Conservation (phyloP, 2,797 vertebrate species). For the Myotis planiceps region DNA sequence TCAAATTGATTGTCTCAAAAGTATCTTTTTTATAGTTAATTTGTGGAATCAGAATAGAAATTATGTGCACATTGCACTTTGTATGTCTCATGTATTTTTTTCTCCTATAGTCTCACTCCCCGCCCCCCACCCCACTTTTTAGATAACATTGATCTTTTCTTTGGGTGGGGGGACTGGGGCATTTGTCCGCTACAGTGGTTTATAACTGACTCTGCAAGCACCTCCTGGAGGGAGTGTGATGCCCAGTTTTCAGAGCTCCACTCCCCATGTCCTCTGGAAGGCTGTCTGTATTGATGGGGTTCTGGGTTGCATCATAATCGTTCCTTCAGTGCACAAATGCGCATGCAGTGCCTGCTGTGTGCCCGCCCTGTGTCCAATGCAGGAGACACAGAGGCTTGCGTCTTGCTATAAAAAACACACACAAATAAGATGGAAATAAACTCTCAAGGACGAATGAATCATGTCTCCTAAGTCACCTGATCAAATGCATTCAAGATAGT, state of each 20-base stretch:
- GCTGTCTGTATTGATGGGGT: not conserved
- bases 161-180: not conserved
- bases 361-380: rapidly evolving
- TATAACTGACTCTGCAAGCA: not conserved
- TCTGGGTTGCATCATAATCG: not conserved
- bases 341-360: rapidly evolving
- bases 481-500: not conserved
- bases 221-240: not conserved
- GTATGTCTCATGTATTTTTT: not conserved
- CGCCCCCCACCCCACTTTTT: not conserved
- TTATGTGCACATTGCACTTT: not conserved
- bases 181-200: not conserved
- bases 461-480: not conserved
- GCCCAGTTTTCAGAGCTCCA: not conserved
- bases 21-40: not conserved
- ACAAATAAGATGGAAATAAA: not conserved
- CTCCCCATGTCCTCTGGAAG: not conserved
- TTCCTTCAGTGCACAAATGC: not conserved
- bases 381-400: not conserved
- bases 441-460: not conserved
- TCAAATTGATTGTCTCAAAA: not conserved
- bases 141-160: not conserved
- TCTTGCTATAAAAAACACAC: not conserved
- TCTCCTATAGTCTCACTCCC: not conserved
- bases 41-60: not conserved